A percentile compares a stretch with the other conserved stretches of the same genome.
phyloP scores from a whole-genome alignment of 1,140 invertebrate species.

The Gerris buenoi region DNA sequence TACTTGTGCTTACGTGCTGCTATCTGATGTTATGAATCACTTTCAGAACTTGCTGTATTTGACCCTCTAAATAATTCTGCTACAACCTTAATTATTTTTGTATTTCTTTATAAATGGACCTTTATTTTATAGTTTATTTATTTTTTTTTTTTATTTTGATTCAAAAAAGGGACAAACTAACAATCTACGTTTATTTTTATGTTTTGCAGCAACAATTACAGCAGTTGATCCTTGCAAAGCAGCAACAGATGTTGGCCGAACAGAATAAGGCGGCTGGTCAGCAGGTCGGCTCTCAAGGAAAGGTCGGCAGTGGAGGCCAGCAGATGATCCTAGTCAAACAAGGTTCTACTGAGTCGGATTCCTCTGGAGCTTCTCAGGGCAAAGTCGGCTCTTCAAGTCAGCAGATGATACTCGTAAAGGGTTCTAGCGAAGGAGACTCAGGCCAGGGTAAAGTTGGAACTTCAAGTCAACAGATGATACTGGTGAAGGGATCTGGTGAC shows the following conservation, averaged over 20 bases:
- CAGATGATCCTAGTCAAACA: conserved; percentile 8
- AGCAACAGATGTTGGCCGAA: conserved; percentile 19
- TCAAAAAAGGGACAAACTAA: no score
- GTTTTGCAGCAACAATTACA: conserved; percentile 17
- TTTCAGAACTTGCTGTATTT: no score
- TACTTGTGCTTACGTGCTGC: no score
- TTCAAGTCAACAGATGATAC: conserved; percentile 25
- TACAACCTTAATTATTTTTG: no score
- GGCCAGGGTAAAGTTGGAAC: not conserved
- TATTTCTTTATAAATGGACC: no score
- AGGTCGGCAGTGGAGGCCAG: not conserved
- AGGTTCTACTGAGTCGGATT: not conserved
- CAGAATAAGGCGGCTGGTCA: conserved; percentile 13
- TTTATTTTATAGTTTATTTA: no score
- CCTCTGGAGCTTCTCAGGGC: not conserved
- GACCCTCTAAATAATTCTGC: no score
- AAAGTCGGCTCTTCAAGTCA: not conserved
- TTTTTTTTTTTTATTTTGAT: no score
- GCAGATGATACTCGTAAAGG: not conserved
- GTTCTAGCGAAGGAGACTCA: not conserved
- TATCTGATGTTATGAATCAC: no score
- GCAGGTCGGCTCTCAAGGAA: not conserved
- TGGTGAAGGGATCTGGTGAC: conserved; percentile 17
- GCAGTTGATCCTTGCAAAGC: conserved; percentile 18
- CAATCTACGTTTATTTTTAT: not conserved